A percentile compares a stretch with the other conserved stretches of the same genome.
Evolutionary conservation across 2,888 invertebrate species (phyloP).

Genomic region (Rhamnusium bicolor): DNA sequence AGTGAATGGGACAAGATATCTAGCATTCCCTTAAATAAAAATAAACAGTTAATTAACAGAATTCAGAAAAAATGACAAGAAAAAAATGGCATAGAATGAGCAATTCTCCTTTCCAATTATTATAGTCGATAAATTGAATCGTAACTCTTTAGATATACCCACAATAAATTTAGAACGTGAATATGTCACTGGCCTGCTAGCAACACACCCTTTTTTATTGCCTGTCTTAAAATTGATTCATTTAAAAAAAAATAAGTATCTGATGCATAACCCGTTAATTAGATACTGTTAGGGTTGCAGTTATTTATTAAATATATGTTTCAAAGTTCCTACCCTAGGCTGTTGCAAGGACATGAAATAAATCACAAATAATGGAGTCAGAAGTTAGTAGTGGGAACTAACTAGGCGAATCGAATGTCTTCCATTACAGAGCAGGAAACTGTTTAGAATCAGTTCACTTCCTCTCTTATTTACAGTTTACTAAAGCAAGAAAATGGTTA

Average conservation of each 20-base stretch:
- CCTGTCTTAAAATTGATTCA: background rate
- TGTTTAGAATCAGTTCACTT: constrained; percentile 11
- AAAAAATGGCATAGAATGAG: background rate
- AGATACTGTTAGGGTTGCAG: background rate
- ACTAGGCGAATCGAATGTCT: constrained; percentile 32
- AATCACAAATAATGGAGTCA: constrained; percentile 27
- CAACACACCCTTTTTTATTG: background rate
- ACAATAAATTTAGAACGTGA: background rate
- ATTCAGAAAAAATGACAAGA: too few species aligned
- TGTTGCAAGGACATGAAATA: constrained; percentile 15
- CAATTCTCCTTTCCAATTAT: background rate
- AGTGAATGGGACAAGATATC: too few species aligned
- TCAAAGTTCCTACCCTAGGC: background rate
- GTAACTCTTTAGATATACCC: background rate
- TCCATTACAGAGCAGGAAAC: constrained; percentile 28
- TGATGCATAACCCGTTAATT: constrained; percentile 4
- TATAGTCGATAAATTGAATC: background rate
- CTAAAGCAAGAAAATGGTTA: constrained; percentile 16
- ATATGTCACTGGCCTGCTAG: background rate
- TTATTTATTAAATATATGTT: constrained; percentile 17
- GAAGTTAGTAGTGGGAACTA: constrained; percentile 33
- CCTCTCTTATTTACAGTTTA: constrained; percentile 13
- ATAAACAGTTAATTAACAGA: too few species aligned
- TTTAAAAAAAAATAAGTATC: constrained; percentile 5
- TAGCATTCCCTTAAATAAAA: too few species aligned